Evolutionary conservation across 2,888 invertebrate species (phyloP).

Genomic region (Sesamia inferens): DNA sequence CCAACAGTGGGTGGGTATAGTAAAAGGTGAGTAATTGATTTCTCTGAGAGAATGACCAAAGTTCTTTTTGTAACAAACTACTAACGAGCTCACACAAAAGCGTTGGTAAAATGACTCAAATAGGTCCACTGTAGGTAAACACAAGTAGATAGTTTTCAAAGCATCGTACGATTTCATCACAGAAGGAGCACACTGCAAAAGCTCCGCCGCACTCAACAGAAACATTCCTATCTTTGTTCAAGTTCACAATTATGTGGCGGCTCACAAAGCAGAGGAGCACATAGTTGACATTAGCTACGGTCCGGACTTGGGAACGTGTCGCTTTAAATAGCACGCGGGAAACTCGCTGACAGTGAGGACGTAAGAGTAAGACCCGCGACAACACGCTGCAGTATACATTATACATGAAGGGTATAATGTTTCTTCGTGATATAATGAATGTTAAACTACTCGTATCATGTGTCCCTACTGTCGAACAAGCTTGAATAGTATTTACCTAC

Average conservation of each 20-base stretch:
- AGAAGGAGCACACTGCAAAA: constrained; percentile 3
- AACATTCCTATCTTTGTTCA: constrained; percentile 49
- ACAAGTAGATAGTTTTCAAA: constrained; percentile 26
- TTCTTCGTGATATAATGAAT: constrained; percentile 4
- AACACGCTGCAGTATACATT: background rate
- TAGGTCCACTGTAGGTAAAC: constrained; percentile 13
- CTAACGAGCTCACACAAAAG: background rate
- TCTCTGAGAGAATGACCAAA: background rate
- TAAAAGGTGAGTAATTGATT: background rate
- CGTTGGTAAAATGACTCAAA: background rate
- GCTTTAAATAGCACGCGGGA: constrained; percentile 16
- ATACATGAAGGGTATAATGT: constrained; percentile 9
- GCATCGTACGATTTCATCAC: constrained; percentile 29
- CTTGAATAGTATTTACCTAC: background rate
- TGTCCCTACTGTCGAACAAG: background rate
- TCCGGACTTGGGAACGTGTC: constrained; percentile 5
- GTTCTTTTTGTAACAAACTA: background rate
- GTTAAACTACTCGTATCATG: background rate
- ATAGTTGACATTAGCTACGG: constrained; percentile 33
- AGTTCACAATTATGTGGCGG: constrained; percentile 43
- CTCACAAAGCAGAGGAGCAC: constrained; percentile 39
- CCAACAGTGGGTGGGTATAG: background rate
- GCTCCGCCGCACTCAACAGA: constrained; percentile 21
- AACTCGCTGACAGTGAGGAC: constrained; percentile 15
- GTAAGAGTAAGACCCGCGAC: background rate